Percentiles rank a stretch among this genome's conserved stretches.
Evolutionary conservation across 2,888 invertebrate species (phyloP).

Genomic region (Cephus pulcher): DNA sequence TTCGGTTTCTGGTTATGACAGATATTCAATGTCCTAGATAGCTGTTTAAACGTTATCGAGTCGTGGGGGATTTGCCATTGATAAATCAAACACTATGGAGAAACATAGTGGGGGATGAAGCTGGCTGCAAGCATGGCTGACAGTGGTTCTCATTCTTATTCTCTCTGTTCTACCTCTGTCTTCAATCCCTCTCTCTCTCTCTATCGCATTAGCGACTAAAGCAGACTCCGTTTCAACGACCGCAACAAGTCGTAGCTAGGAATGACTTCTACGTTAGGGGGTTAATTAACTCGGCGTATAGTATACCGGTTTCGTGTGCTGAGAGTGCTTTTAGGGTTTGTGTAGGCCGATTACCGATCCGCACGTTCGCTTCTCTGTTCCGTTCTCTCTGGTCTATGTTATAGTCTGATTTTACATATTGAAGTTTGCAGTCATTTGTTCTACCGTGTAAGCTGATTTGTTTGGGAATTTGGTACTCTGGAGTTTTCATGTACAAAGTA

Average conservation of each 20-base stretch:
- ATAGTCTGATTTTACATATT: neutral
- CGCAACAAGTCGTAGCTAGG: neutral
- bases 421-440: neutral
- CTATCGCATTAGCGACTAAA: neutral
- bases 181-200: too few relatives aligned
- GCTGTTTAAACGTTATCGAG: too few relatives aligned
- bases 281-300: neutral
- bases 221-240: neutral
- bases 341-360: neutral
- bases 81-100: neutral
- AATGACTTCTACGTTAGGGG: neutral
- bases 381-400: neutral
- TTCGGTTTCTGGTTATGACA: too few relatives aligned
- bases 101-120: neutral
- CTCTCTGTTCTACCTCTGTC: too few relatives aligned
- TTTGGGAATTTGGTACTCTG: too few relatives aligned
- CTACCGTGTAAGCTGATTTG: neutral
- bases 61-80: neutral
- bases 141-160: too few relatives aligned
- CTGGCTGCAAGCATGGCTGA: neutral
- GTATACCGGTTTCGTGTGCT: too few relatives aligned
- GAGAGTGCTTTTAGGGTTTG: too few relatives aligned
- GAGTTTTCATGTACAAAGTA: neutral
- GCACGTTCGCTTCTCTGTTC: neutral
- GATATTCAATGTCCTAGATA: too few relatives aligned